These are phyloP conservation scores for Camponotus fellah DNA, from an alignment of 2,888 invertebrate species.

Conservation along the genomic window DNA sequence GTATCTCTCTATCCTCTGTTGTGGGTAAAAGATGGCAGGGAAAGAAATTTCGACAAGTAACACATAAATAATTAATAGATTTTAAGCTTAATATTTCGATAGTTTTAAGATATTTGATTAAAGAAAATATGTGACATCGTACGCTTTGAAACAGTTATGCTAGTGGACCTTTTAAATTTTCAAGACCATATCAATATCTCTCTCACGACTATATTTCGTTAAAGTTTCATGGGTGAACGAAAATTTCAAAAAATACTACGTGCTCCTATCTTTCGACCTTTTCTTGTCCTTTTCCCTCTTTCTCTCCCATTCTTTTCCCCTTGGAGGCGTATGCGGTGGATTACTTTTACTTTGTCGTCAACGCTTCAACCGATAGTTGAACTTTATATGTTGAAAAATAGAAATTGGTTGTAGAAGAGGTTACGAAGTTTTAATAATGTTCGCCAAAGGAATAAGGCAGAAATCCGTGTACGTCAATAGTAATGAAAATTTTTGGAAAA, in stretches of 20 bases:
- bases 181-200: conserved; percentile 20
- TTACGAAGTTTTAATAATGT: conserved; percentile 52
- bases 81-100: background rate
- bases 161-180: conserved; percentile 21
- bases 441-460: conserved; percentile 44
- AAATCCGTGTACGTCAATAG: conserved; percentile 27
- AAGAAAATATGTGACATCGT: background rate
- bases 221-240: conserved; percentile 34
- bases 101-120: background rate
- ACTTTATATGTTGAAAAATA: conserved; percentile 53
- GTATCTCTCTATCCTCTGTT: background rate
- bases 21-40: background rate
- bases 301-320: conserved; percentile 37
- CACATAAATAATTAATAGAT: background rate
- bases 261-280: background rate
- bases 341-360: conserved; percentile 50
- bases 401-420: conserved; percentile 55
- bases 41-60: background rate
- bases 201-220: conserved; percentile 26
- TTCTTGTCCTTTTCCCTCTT: background rate
- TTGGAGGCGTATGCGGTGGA: conserved; percentile 26
- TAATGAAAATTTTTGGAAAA: conserved; percentile 26
- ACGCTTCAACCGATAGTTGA: conserved; percentile 48
- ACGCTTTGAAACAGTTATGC: conserved; percentile 8
- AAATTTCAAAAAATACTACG: conserved; percentile 43